These are phyloP conservation scores for Cricetomys ansorgei DNA, from an alignment of 2,113 vertebrate genomes.

Conservation along the genomic window DNA sequence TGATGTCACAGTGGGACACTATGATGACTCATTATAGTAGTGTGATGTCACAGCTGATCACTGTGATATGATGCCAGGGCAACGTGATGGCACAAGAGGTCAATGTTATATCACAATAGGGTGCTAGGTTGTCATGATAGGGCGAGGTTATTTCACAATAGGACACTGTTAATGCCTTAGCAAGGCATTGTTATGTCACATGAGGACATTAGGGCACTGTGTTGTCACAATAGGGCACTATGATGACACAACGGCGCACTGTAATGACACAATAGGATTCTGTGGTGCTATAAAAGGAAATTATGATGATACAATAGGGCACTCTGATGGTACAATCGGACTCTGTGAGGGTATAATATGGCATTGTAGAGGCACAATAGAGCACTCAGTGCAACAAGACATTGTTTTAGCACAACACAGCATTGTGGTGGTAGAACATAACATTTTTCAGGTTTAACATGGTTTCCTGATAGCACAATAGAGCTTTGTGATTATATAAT, in stretches of 20 bases:
- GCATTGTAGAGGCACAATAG: too few species aligned
- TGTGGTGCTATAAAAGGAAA: background rate
- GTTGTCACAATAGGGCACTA: background rate
- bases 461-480: background rate
- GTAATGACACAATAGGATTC: background rate
- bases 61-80: background rate
- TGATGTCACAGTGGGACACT: background rate
- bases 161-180: background rate
- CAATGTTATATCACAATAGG: background rate
- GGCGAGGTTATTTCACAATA: background rate
- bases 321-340: background rate
- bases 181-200: background rate
- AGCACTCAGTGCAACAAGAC: background rate
- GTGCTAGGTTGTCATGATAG: background rate
- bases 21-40: background rate
- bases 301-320: background rate
- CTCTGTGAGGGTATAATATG: background rate
- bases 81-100: background rate
- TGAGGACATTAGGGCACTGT: background rate
- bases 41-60: background rate
- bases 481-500: background rate
- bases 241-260: background rate
- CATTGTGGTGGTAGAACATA: background rate
- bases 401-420: background rate
- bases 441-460: too few species aligned